phyloP scores from a whole-genome alignment of 1,140 invertebrate genomes.

The Leptonema lineaticorne region DNA sequence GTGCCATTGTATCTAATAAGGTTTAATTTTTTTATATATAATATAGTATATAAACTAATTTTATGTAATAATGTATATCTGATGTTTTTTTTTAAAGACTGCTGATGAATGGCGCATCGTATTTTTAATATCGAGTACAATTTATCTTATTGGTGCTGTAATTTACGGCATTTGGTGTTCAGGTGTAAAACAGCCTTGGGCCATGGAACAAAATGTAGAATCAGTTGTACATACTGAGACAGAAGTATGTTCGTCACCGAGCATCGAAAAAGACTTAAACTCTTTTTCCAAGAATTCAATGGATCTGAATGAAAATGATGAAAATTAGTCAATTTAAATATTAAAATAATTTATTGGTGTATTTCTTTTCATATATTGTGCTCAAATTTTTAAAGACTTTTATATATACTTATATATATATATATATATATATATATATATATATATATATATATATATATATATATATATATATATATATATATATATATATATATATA shows the following conservation, averaged over 20 bases:
- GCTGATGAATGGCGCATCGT: slow-evolving; percentile 78
- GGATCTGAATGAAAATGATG: slow-evolving; percentile 42
- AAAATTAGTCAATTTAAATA: slow-evolving; percentile 30
- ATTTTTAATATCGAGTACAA: slow-evolving; percentile 76
- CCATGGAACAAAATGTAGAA: slow-evolving; percentile 53
- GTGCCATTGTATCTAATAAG: slow-evolving; percentile 71
- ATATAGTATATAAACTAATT: background rate
- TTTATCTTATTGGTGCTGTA: slow-evolving; percentile 77
- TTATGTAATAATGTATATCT: slow-evolving; percentile 10
- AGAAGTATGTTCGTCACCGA: slow-evolving; percentile 33
- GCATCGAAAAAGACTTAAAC: slow-evolving; percentile 33
- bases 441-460: background rate
- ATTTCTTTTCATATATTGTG: background rate
- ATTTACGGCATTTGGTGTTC: slow-evolving; percentile 80
- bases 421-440: background rate
- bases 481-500: background rate
- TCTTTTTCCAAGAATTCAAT: slow-evolving; percentile 51
- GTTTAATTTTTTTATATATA: slow-evolving; percentile 50
- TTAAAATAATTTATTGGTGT: background rate
- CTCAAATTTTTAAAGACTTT: background rate
- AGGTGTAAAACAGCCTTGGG: slow-evolving; percentile 79
- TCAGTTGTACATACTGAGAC: slow-evolving; percentile 34
- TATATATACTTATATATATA: background rate
- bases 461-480: background rate
- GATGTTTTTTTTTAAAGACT: slow-evolving; percentile 57